Conservation (phyloP, 2,888 invertebrate species). For the Archaeoteleia sp. region DNA sequence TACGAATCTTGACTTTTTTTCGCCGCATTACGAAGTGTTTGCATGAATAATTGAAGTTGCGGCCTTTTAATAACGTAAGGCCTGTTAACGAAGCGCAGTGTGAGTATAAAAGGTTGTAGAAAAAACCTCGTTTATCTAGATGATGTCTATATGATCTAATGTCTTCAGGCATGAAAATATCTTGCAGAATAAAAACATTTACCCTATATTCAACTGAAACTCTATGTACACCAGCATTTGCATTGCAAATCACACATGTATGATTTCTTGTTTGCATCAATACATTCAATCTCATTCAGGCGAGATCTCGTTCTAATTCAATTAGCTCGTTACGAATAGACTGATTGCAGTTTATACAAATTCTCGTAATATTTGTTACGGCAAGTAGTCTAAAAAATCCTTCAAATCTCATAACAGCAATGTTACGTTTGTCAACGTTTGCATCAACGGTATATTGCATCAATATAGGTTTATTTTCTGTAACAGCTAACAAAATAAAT, state of each 20-base stretch:
- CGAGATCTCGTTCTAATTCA: conserved; percentile 5
- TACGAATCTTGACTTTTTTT: conserved; percentile 5
- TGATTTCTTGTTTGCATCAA: conserved; percentile 10
- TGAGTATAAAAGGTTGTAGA: conserved; percentile 17
- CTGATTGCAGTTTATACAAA: conserved; percentile 22
- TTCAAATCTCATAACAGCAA: too few species aligned
- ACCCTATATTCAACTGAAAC: conserved; percentile 28
- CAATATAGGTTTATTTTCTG: too few species aligned
- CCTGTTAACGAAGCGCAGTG: conserved; percentile 28
- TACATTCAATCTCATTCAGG: conserved; percentile 10
- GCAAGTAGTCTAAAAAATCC: too few species aligned
- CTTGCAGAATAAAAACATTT: conserved; percentile 13
- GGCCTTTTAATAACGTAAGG: conserved; percentile 15
- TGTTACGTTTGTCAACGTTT: too few species aligned
- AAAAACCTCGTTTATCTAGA: conserved; percentile 27
- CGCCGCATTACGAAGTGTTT: conserved; percentile 28
- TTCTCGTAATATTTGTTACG: conserved; percentile 4
- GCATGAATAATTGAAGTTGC: conserved; percentile 31
- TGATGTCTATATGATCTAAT: conserved; percentile 31
- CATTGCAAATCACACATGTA: conserved; percentile 28
- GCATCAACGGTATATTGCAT: too few species aligned
- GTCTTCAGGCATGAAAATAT: conserved; percentile 31
- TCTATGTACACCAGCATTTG: conserved; percentile 11
- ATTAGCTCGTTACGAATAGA: conserved; percentile 12
- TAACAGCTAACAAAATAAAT: too few species aligned